A percentile compares a stretch with the other conserved stretches of the same genome.
Evolutionary conservation across 2,888 invertebrate species (phyloP).

Genomic region (Chloroclysta siterata): DNA sequence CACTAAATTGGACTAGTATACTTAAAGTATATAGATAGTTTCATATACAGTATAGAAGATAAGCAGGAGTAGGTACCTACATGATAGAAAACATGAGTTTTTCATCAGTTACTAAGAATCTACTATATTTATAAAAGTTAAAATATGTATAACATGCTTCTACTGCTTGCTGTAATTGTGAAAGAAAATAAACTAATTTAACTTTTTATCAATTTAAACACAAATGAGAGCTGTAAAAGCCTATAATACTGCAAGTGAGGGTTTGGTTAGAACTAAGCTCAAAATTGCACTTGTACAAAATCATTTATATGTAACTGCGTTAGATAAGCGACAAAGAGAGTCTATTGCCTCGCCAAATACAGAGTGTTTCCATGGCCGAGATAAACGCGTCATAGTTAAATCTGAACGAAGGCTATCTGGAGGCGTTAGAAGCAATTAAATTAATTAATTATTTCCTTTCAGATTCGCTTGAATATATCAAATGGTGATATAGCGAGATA

Average conservation of each 20-base stretch:
- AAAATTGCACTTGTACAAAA: constrained; percentile 1
- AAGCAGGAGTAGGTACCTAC: too few relatives aligned
- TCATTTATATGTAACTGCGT: constrained; percentile 13
- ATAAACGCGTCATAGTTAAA: constrained; percentile 77
- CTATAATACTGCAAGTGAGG: not conserved
- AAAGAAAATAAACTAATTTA: too few relatives aligned
- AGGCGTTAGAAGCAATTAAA: constrained; percentile 78
- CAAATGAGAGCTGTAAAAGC: not conserved
- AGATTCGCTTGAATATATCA: constrained; percentile 67
- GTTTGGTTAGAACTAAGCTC: constrained; percentile 1
- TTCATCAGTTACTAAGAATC: too few relatives aligned
- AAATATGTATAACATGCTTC: too few relatives aligned
- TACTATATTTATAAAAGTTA: too few relatives aligned
- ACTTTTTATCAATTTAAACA: too few relatives aligned
- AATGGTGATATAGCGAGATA: constrained; percentile 34
- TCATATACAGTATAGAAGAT: too few relatives aligned
- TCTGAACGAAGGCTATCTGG: constrained; percentile 77
- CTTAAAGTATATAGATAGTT: too few relatives aligned
- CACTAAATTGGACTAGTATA: too few relatives aligned
- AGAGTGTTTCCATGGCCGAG: constrained; percentile 68
- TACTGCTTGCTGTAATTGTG: too few relatives aligned
- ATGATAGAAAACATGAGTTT: too few relatives aligned
- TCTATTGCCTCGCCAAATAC: constrained; percentile 75
- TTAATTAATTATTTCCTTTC: constrained; percentile 82
- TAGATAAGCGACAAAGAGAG: constrained; percentile 61